Conservation (phyloP, 2,113 vertebrate genomes). For the Notothenia rossii region DNA sequence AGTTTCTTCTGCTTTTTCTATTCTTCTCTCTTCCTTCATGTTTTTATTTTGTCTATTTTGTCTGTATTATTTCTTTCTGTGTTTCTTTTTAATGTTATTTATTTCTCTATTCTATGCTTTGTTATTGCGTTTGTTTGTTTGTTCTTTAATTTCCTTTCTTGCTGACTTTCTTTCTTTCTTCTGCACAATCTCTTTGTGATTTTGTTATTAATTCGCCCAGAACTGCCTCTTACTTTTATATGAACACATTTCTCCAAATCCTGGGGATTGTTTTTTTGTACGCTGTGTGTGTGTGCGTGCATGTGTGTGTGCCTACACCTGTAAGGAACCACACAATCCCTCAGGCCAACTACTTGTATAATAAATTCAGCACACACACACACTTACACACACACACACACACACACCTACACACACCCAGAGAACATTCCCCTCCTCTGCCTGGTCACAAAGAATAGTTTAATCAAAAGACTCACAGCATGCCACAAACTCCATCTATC, state of each 20-base stretch:
- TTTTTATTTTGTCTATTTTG: too few relatives aligned
- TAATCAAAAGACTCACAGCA: constrained; percentile 44
- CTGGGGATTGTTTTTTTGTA: not conserved
- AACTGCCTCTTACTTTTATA: constrained; percentile 3
- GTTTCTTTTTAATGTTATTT: too few relatives aligned
- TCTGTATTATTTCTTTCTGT: too few relatives aligned
- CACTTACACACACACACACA: constrained; percentile 13
- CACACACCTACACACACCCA: not conserved
- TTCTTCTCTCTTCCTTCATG: too few relatives aligned
- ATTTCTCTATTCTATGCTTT: too few relatives aligned
- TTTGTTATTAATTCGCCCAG: constrained; percentile 17
- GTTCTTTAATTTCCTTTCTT: not conserved
- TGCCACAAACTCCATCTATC: constrained; percentile 19
- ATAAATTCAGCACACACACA: constrained; percentile 16
- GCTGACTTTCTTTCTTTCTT: not conserved
- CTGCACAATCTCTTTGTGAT: constrained; percentile 7
- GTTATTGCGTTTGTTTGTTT: too few relatives aligned
- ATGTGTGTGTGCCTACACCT: constrained; percentile 18
- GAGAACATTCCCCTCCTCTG: not conserved
- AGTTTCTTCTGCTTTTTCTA: too few relatives aligned
- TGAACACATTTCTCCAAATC: constrained; percentile 16
- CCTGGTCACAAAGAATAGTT: constrained; percentile 37
- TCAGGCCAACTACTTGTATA: constrained; percentile 34
- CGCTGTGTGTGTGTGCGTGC: constrained; percentile 9
- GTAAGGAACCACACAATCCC: constrained; percentile 36